Evolutionary conservation across 2,888 invertebrate species (phyloP).

Genomic region (Harmothoe impar): DNA sequence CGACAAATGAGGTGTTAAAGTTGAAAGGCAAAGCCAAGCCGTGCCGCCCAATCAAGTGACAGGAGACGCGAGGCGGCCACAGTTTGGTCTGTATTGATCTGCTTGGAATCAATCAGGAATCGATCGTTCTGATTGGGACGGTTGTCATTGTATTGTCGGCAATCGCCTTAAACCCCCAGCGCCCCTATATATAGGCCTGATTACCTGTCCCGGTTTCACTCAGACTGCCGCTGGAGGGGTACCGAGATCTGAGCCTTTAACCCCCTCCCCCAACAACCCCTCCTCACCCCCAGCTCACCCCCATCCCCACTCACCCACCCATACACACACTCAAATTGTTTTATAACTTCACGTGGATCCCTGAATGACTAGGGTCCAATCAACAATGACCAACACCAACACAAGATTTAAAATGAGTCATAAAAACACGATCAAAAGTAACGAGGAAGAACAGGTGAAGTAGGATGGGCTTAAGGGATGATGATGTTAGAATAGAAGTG

Average conservation of each 20-base stretch:
- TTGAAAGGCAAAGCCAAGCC: conserved; percentile 24
- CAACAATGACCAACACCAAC: too few species aligned
- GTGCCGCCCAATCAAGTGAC: conserved; percentile 45
- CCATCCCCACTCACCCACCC: too few species aligned
- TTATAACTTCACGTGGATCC: too few species aligned
- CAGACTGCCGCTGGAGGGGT: too few species aligned
- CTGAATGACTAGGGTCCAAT: too few species aligned
- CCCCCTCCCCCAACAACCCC: not conserved
- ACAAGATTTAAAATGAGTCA: not conserved
- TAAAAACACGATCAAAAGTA: not conserved
- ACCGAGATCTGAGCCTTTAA: too few species aligned
- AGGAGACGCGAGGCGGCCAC: not conserved
- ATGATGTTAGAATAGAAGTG: not conserved
- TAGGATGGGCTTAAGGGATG: not conserved
- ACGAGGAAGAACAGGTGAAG: not conserved
- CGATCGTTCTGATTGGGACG: conserved; percentile 52
- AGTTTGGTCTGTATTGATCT: conserved; percentile 44
- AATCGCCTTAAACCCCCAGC: not conserved
- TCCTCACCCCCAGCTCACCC: not conserved
- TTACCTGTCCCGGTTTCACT: too few species aligned
- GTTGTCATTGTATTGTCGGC: conserved; percentile 55
- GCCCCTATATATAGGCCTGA: too few species aligned
- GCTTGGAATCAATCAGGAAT: conserved; percentile 24
- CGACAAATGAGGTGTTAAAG: conserved; percentile 58
- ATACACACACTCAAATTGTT: too few species aligned